Conservation (phyloP, 1,140 invertebrate species). For the Halesus radiatus region DNA sequence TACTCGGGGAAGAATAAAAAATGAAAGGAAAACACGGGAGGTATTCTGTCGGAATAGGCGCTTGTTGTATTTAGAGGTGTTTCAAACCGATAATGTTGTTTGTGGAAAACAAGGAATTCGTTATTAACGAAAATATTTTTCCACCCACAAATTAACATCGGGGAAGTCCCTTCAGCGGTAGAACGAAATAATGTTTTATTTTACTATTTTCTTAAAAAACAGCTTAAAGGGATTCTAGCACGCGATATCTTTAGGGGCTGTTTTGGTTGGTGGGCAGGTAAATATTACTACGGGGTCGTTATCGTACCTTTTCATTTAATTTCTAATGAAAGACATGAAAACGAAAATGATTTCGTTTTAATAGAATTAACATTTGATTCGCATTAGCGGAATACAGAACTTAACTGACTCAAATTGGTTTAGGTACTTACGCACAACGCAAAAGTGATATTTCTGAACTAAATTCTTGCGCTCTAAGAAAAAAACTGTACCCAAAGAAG, state of each 20-base stretch:
- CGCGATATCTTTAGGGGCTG: neutral
- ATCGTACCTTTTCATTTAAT: neutral
- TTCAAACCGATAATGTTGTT: conserved; percentile 44
- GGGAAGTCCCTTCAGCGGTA: conserved; percentile 9
- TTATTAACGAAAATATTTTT: conserved; percentile 40
- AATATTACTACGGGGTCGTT: conserved; percentile 9
- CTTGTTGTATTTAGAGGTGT: conserved; percentile 43
- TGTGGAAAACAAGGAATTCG: conserved; percentile 41
- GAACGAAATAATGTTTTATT: conserved; percentile 11
- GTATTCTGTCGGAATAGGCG: conserved; percentile 37
- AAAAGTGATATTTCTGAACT: too few relatives aligned
- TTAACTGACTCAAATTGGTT: neutral
- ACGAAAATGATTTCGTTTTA: neutral
- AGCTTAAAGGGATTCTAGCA: neutral
- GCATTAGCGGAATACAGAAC: neutral
- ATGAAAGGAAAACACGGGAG: conserved; percentile 33
- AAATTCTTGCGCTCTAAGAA: too few relatives aligned
- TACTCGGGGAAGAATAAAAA: conserved; percentile 29
- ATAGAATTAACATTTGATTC: neutral
- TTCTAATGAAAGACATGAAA: neutral
- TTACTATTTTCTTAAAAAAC: conserved; percentile 13
- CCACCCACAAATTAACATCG: conserved; percentile 33
- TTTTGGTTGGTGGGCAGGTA: neutral
- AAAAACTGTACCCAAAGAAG: too few relatives aligned
- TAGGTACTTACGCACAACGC: too few relatives aligned